Evolutionary conservation across 2,888 invertebrate genomes (phyloP).

Genomic region (Tupiocoris notatus): DNA sequence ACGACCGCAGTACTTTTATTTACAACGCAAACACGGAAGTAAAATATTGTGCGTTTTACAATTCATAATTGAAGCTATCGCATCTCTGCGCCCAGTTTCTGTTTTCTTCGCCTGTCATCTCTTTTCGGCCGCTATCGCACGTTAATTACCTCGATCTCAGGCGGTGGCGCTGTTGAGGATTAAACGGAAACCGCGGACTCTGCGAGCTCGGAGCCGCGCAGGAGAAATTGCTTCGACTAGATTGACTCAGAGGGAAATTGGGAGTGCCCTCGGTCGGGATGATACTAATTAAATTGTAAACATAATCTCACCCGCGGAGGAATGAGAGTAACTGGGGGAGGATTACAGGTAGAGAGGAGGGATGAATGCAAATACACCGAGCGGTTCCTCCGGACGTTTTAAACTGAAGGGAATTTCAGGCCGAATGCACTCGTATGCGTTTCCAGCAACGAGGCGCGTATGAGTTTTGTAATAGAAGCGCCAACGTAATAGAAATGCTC

Average conservation of each 20-base stretch:
- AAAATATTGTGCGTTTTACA: too few relatives aligned
- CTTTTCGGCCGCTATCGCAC: neutral
- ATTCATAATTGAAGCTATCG: too few relatives aligned
- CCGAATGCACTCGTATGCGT: neutral
- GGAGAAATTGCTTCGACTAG: neutral
- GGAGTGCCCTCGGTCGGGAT: neutral
- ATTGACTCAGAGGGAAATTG: neutral
- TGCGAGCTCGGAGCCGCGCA: neutral
- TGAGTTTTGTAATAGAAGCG: slow-evolving; percentile 14
- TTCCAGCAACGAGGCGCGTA: neutral
- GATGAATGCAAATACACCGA: neutral
- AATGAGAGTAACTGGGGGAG: neutral
- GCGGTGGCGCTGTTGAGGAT: neutral
- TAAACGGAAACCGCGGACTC: neutral
- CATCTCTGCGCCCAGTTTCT: too few relatives aligned
- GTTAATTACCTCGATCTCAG: neutral
- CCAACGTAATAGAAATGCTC: slow-evolving; percentile 21
- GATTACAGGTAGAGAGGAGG: neutral
- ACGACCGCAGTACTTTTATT: too few relatives aligned
- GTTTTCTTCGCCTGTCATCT: neutral
- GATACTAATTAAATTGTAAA: neutral
- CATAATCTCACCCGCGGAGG: neutral
- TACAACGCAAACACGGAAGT: too few relatives aligned
- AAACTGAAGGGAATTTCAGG: neutral
- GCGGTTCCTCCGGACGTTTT: neutral